A percentile compares a stretch with the other conserved stretches of the same genome.
phyloP scores from a whole-genome alignment of 64 coral and sea anemone genomes.

The Montipora capricornis region DNA sequence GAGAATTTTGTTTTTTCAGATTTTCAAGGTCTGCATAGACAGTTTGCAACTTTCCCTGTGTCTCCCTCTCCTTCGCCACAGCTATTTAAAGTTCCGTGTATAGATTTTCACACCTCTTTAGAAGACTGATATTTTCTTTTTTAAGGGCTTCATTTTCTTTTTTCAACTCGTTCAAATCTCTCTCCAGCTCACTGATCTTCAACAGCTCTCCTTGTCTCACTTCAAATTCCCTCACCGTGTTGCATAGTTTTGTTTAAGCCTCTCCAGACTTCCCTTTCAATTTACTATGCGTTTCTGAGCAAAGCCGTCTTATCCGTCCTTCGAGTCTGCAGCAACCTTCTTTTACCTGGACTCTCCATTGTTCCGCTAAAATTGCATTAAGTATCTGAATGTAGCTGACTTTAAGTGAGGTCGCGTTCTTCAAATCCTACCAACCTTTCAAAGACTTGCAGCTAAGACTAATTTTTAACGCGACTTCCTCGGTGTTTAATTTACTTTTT shows the following conservation, averaged over 20 bases:
- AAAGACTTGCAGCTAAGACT: slow-evolving; percentile 43
- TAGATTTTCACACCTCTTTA: slow-evolving; percentile 25
- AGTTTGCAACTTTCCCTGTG: background rate
- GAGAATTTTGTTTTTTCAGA: slow-evolving; percentile 12
- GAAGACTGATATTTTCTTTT: slow-evolving; percentile 31
- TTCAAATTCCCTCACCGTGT: slow-evolving; percentile 33
- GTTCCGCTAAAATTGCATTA: too few relatives aligned
- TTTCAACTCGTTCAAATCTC: slow-evolving; percentile 5
- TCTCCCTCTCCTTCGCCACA: background rate
- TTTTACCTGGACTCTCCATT: slow-evolving; percentile 1
- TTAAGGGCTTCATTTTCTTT: slow-evolving; percentile 6
- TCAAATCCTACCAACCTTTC: background rate
- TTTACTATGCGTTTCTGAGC: slow-evolving; percentile 50
- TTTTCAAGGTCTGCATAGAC: slow-evolving; percentile 7
- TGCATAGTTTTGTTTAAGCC: slow-evolving; percentile 27
- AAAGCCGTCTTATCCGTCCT: slow-evolving; percentile 29
- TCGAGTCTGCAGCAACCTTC: slow-evolving; percentile 24
- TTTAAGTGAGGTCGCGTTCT: too few relatives aligned
- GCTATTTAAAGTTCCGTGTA: slow-evolving; percentile 20
- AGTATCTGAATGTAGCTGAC: too few relatives aligned
- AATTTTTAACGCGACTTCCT: slow-evolving; percentile 25
- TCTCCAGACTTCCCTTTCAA: slow-evolving; percentile 41
- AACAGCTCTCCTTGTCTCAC: slow-evolving; percentile 47
- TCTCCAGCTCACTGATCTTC: slow-evolving; percentile 52
- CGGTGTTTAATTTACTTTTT: background rate